Percentiles rank a stretch among this genome's conserved stretches.
Conservation (phyloP, 2,113 vertebrate species). For the Dipodomys merriami region DNA sequence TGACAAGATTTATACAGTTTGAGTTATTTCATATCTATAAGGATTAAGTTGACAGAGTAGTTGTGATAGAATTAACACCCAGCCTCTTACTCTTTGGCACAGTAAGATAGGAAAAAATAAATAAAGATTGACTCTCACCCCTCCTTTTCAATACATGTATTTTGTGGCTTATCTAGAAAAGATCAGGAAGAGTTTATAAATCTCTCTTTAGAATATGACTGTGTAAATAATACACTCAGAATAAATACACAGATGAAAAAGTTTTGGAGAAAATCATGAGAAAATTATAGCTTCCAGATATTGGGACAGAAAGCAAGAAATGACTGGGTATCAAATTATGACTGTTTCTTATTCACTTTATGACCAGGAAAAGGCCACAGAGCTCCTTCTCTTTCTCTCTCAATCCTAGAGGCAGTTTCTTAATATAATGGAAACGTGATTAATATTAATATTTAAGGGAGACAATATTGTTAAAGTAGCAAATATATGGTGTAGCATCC, state of each 20-base stretch:
- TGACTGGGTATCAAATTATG: background rate
- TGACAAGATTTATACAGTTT: constrained; percentile 12
- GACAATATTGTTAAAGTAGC: background rate
- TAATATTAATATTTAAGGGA: background rate
- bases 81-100: background rate
- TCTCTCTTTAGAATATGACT: background rate
- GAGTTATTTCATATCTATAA: constrained; percentile 56
- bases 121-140: background rate
- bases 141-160: background rate
- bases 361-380: background rate
- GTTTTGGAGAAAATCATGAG: background rate
- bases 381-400: background rate
- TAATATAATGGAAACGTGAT: background rate
- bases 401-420: background rate
- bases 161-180: constrained; percentile 34
- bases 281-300: constrained; percentile 8
- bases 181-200: background rate
- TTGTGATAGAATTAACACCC: constrained; percentile 47
- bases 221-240: background rate
- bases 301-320: background rate
- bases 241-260: background rate
- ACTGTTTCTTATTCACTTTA: background rate
- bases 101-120: constrained; percentile 17
- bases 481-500: background rate
- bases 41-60: constrained; percentile 51